These are phyloP conservation scores for Carduelis carduelis DNA, from an alignment of 2,797 vertebrate genomes.

Conservation along the genomic window DNA sequence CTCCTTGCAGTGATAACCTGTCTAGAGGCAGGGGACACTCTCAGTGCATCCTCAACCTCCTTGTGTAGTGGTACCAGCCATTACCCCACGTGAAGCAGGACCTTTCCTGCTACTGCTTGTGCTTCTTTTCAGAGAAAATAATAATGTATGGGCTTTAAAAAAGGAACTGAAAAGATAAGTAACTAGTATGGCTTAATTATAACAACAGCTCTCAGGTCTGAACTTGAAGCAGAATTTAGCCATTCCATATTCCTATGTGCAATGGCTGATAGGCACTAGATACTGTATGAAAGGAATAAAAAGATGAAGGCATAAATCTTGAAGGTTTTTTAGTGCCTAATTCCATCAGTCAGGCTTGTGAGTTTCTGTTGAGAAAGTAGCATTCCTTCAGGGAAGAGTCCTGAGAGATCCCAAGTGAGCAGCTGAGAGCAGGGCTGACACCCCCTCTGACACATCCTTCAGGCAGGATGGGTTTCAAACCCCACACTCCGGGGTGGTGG, in stretches of 20 bases:
- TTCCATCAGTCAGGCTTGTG: not conserved
- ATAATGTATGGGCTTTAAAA: not conserved
- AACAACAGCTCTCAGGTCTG: not conserved
- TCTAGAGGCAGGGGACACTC: not conserved
- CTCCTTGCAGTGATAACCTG: not conserved
- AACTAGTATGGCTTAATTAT: not conserved
- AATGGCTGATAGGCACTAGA: not conserved
- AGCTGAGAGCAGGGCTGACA: rapidly evolving
- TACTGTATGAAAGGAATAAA: not conserved
- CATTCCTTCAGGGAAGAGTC: not conserved
- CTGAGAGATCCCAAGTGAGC: not conserved
- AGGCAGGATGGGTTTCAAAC: not conserved
- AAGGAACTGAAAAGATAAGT: not conserved
- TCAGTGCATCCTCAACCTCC: not conserved
- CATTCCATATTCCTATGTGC: not conserved
- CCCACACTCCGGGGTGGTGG: not conserved
- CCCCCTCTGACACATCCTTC: not conserved
- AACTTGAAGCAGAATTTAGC: not conserved
- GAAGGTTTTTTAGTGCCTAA: not conserved
- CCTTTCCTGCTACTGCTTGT: not conserved
- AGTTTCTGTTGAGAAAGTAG: not conserved
- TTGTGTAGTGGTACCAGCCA: not conserved
- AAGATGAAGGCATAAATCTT: not conserved
- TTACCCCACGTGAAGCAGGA: not conserved
- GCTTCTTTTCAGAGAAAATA: not conserved